Evolutionary conservation across 1,140 invertebrate genomes (phyloP).

Genomic region (Pemphigus obesinymphae): DNA sequence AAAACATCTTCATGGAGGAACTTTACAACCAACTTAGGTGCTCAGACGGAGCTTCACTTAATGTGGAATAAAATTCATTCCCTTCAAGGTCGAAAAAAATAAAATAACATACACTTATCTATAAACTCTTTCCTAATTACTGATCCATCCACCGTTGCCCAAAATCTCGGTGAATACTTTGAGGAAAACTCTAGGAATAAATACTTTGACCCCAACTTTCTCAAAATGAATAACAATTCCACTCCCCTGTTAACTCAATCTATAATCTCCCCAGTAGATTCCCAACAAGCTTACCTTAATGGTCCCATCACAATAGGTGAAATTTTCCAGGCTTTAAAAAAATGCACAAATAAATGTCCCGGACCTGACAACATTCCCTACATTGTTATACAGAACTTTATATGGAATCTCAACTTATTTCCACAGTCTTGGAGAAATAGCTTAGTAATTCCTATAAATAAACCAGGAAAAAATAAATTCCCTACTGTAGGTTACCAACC

Average conservation of each 20-base stretch:
- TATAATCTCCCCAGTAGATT: too few species aligned
- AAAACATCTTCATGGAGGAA: not conserved
- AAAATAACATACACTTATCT: not conserved
- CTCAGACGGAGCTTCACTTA: not conserved
- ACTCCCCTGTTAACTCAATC: too few species aligned
- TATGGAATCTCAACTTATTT: not conserved
- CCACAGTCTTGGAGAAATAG: not conserved
- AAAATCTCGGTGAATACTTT: not conserved
- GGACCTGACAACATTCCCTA: not conserved
- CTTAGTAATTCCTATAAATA: too few species aligned
- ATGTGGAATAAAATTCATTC: too few species aligned
- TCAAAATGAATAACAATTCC: too few species aligned
- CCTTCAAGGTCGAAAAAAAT: not conserved
- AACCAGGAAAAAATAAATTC: not conserved
- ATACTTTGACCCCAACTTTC: too few species aligned
- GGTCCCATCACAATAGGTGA: not conserved
- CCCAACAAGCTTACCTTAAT: not conserved
- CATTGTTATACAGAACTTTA: not conserved
- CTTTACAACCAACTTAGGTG: not conserved
- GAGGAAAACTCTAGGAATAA: not conserved
- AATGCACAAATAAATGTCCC: not conserved
- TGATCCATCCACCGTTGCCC: not conserved
- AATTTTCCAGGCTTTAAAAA: not conserved
- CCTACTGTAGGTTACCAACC: not conserved
- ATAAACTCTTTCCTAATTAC: not conserved